Evolutionary conservation across 2,113 vertebrate genomes (phyloP).

Genomic region (Recurvirostra avosetta): DNA sequence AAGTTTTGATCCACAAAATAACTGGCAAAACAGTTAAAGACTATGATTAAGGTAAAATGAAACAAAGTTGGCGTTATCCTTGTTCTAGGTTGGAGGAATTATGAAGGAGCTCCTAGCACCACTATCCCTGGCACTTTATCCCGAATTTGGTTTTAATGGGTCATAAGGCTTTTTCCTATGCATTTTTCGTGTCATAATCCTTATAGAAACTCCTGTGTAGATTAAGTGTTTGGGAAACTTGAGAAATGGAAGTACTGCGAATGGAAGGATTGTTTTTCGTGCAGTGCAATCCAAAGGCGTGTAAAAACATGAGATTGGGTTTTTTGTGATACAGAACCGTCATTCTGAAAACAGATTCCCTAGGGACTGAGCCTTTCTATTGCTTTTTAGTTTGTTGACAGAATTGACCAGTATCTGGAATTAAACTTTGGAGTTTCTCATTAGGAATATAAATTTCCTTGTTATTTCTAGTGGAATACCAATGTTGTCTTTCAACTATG

Average conservation of each 20-base stretch:
- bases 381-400: background rate
- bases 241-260: background rate
- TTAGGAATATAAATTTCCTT: background rate
- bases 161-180: background rate
- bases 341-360: background rate
- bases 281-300: background rate
- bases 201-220: background rate
- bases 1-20: background rate
- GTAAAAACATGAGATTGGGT: background rate
- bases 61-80: background rate
- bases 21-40: background rate
- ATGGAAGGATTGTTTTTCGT: background rate
- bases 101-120: background rate
- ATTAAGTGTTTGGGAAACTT: background rate
- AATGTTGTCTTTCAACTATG: background rate
- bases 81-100: background rate
- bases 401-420: background rate
- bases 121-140: background rate
- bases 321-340: background rate
- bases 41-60: background rate
- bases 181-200: background rate
- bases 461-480: background rate
- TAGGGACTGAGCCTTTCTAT: background rate
- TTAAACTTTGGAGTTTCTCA: background rate
- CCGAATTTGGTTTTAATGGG: background rate